Percentiles rank a stretch among this genome's conserved stretches.
Evolutionary conservation across 2,113 vertebrate genomes (phyloP).

Genomic region (Cyanoliseus patagonus): DNA sequence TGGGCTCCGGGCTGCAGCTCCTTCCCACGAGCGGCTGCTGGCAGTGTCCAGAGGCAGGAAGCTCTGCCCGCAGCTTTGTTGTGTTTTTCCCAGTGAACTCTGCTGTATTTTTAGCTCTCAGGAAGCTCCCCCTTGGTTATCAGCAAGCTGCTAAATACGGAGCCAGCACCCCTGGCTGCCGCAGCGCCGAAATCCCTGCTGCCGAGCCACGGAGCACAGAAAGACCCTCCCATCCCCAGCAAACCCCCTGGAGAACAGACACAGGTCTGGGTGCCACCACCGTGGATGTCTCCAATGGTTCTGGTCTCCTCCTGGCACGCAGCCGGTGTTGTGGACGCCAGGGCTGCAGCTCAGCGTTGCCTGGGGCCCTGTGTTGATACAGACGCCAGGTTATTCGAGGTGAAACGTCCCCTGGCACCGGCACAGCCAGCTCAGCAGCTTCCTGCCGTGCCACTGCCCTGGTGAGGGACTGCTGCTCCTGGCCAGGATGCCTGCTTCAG

Average conservation of each 20-base stretch:
- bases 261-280: rapidly evolving
- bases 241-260: not conserved
- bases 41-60: not conserved
- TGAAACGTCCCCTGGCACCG: not conserved
- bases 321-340: not conserved
- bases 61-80: not conserved
- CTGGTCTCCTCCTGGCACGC: not conserved
- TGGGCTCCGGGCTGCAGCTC: not conserved
- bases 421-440: not conserved
- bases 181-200: not conserved
- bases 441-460: not conserved
- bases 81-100: not conserved
- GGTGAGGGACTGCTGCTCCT: not conserved
- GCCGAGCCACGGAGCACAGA: rapidly evolving
- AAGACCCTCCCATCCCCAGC: too few species aligned
- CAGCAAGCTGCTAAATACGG: not conserved
- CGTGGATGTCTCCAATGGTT: not conserved
- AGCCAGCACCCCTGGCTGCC: not conserved
- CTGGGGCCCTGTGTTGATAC: not conserved
- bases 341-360: not conserved
- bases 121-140: not conserved
- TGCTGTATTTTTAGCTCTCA: not conserved
- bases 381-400: slow-evolving; percentile 6
- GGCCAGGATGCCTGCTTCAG: not conserved
- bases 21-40: rapidly evolving